Evolutionary conservation across 1,140 invertebrate genomes (phyloP), one percentile per base, ranked within the genome.

Genomic region (Eciton burchellii): DNA sequence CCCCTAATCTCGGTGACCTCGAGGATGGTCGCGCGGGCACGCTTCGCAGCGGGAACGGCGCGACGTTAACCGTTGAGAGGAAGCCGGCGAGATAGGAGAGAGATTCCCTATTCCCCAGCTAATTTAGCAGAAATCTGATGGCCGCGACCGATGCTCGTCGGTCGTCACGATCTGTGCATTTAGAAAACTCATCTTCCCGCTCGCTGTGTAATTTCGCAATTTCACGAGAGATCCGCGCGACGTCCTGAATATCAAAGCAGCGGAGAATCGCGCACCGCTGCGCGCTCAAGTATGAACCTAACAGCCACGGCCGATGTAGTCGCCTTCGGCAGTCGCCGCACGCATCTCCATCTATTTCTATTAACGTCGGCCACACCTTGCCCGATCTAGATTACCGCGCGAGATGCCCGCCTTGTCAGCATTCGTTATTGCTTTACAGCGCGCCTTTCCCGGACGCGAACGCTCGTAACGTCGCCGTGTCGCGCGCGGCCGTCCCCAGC

Each of bases 321-420:
- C 70, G n/a, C n/a, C 63, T 79, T 29, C 63, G 83, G 70, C 57
- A 85, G 79, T 86, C 85, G 79, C 81, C 63, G 85, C 84, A 66
- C 85, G 72, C 85, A 68, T 71, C 84, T 81, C 71, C 68, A 57
- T 83, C 84, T 85, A 86, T 86, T 81, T 76, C 84, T 86, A 86
- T 86, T 77, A 86, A 86, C 85, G 52, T 85, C 49, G 84, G 65
- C 84, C 79, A 81, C 85, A 68, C 84, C 85, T 73, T 62, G 66
- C 63, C 63, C 49, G 49, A 16, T 65, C 59, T 70, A 63, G 59
- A 62, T 83, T 83, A 77, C 73, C 56, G 62, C 35, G 59, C 21
- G 52, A 49, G 60, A 63, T 66, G 35, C 76, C 62, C 47, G 21
- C n/a, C 60, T 68, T 79, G 74, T 79, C 74, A 79, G 70, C 74